Evolutionary conservation across 2,888 invertebrate species (phyloP).

Genomic region (Azorinus chamasolen): DNA sequence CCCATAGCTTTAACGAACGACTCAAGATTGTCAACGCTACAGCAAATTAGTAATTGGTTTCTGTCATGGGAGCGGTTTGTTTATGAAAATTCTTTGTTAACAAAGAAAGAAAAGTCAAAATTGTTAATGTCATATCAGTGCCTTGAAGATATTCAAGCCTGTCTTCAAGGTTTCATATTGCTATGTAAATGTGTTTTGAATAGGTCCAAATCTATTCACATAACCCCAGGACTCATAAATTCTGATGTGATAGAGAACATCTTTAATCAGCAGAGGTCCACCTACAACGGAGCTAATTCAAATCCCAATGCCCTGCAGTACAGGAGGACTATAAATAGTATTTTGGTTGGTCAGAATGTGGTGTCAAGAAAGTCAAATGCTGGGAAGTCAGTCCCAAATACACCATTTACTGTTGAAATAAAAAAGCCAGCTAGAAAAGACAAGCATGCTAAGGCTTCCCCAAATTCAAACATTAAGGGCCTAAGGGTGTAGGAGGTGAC

Average conservation of each 20-base stretch:
- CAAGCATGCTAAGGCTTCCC: neutral
- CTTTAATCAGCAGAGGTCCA: too few species aligned
- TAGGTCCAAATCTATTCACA: constrained; percentile 21
- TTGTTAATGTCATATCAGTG: too few species aligned
- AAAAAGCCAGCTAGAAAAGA: constrained; percentile 12
- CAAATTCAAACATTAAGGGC: too few species aligned
- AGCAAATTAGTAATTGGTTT: constrained; percentile 19
- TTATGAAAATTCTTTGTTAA: constrained; percentile 24
- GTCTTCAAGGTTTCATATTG: constrained; percentile 45
- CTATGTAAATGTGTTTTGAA: constrained; percentile 31
- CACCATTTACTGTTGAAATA: constrained; percentile 10
- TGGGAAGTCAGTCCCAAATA: constrained; percentile 21
- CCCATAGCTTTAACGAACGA: constrained; percentile 26
- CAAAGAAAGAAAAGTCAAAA: too few species aligned
- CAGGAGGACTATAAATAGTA: constrained; percentile 35
- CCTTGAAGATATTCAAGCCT: constrained; percentile 56
- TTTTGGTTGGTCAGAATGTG: constrained; percentile 48
- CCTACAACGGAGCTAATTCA: constrained; percentile 57
- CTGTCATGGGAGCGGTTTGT: constrained; percentile 10
- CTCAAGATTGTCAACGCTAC: constrained; percentile 16
- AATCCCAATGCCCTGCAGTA: constrained; percentile 61
- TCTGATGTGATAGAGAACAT: too few species aligned
- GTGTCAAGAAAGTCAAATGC: constrained; percentile 59
- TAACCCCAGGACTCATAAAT: too few species aligned
- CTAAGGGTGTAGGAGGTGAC: too few species aligned